Percentiles rank a stretch among this genome's conserved stretches.
Conservation (phyloP, 2,113 vertebrate species). For the Hepsetus odoe region DNA sequence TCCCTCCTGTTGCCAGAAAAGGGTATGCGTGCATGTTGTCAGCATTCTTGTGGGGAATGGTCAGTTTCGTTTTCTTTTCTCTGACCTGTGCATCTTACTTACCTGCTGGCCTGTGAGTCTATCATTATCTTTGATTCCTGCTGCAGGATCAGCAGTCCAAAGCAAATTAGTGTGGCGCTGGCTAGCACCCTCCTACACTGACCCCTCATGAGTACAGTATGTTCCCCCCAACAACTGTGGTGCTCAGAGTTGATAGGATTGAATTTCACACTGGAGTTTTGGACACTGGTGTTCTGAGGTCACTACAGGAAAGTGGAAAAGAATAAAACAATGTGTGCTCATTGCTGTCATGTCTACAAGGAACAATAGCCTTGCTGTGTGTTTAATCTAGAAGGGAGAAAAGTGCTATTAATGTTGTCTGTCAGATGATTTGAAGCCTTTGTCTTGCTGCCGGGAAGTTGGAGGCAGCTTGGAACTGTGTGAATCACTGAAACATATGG, state of each 20-base stretch:
- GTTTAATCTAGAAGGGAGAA: slow-evolving; percentile 12
- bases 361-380: slow-evolving; percentile 16
- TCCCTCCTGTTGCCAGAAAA: neutral
- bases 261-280: slow-evolving; percentile 11
- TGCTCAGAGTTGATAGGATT: neutral
- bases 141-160: neutral
- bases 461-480: neutral
- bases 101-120: slow-evolving; percentile 19
- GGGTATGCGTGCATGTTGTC: neutral
- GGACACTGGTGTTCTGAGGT: slow-evolving; percentile 25
- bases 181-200: neutral
- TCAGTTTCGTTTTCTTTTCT: slow-evolving; percentile 11
- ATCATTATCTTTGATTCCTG: neutral
- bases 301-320: neutral
- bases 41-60: neutral
- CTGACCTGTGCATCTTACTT: slow-evolving; percentile 39
- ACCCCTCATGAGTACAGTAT: neutral
- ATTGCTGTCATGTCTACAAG: slow-evolving; percentile 31
- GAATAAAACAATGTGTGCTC: slow-evolving; percentile 32
- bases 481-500: slow-evolving; percentile 14
- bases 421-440: slow-evolving; percentile 8
- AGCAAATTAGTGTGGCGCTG: slow-evolving; percentile 13
- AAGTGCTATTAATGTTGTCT: slow-evolving; percentile 17
- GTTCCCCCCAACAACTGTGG: neutral
- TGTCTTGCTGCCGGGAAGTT: neutral